Evolutionary conservation across 2,797 vertebrate genomes (phyloP).

Genomic region (Helicolenus hilgendorfi): DNA sequence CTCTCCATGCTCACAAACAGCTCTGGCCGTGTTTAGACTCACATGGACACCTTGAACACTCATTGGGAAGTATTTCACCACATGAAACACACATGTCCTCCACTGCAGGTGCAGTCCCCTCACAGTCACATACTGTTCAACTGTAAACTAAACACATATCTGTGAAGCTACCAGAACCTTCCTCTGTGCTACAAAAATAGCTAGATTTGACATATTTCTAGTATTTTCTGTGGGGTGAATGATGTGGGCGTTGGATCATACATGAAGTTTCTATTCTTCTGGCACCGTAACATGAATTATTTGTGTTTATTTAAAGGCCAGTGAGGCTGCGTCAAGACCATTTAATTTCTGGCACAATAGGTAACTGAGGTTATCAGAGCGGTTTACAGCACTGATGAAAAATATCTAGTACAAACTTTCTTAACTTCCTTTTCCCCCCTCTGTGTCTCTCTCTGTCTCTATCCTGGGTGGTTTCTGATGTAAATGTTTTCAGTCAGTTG

Average conservation of each 20-base stretch:
- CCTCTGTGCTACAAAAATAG: background rate
- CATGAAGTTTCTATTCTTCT: background rate
- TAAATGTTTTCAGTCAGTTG: constrained; percentile 99
- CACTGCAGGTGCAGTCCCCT: constrained; percentile 48
- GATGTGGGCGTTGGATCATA: background rate
- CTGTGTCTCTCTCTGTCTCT: constrained; percentile 46
- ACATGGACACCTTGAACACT: constrained; percentile 42
- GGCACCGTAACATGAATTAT: background rate
- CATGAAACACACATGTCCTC: constrained; percentile 30
- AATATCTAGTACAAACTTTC: background rate
- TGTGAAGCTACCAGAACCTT: background rate
- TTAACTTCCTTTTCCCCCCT: background rate
- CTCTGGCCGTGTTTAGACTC: constrained; percentile 11
- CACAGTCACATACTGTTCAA: too few species aligned
- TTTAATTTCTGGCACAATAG: background rate
- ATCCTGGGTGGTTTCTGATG: constrained; percentile 96
- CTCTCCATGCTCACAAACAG: constrained; percentile 2
- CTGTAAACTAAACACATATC: too few species aligned
- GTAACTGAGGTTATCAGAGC: background rate
- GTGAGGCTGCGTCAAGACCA: background rate
- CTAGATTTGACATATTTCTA: background rate
- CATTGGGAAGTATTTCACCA: constrained; percentile 9
- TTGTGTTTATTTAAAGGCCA: background rate
- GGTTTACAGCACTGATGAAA: background rate
- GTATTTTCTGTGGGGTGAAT: background rate